Evolutionary conservation across 2,888 invertebrate genomes (phyloP).

Genomic region (Mythimna albipuncta): DNA sequence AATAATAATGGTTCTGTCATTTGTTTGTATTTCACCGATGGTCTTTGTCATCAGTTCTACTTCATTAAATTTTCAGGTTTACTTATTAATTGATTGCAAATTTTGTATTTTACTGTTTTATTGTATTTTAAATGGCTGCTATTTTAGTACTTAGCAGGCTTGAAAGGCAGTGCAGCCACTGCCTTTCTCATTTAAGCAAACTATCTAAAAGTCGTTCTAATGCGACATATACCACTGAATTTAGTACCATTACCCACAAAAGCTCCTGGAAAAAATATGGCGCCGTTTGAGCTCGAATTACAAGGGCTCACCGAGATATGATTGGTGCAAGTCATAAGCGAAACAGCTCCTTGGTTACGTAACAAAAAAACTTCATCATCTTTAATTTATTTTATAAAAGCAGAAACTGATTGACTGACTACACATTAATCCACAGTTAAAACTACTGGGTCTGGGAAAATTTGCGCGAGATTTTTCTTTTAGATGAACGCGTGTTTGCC

Average conservation of each 20-base stretch:
- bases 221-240: constrained; percentile 79
- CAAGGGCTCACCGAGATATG: constrained; percentile 81
- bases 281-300: constrained; percentile 86
- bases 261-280: constrained; percentile 88
- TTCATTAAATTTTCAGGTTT: too few relatives aligned
- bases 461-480: too few relatives aligned
- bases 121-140: not conserved
- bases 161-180: constrained; percentile 1
- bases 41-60: too few relatives aligned
- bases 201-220: constrained; percentile 77
- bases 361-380: not conserved
- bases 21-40: too few relatives aligned
- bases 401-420: too few relatives aligned
- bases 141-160: not conserved
- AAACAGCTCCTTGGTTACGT: not conserved
- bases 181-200: constrained; percentile 41
- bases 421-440: too few relatives aligned
- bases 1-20: too few relatives aligned
- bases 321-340: constrained; percentile 67
- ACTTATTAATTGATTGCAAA: too few relatives aligned
- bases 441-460: too few relatives aligned
- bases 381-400: too few relatives aligned
- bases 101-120: too few relatives aligned
- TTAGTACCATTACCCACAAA: constrained; percentile 84
- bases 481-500: too few relatives aligned